A percentile compares a stretch with the other conserved stretches of the same genome.
phyloP scores from a whole-genome alignment of 2,888 invertebrate species.

The Caradrina clavipalpis region DNA sequence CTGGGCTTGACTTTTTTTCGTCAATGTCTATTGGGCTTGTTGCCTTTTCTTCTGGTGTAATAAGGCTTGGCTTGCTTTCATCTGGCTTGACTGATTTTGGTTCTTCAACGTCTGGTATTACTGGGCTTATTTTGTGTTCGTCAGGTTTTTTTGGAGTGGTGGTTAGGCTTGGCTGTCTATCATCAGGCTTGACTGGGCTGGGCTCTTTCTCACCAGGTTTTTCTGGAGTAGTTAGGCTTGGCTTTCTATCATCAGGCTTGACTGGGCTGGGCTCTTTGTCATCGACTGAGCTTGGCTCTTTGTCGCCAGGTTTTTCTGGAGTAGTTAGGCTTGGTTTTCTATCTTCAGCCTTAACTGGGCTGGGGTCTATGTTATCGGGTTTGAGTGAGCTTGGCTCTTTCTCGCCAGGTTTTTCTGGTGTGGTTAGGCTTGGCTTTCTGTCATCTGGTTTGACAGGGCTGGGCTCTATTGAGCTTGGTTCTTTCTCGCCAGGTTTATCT shows the following conservation, averaged over 20 bases:
- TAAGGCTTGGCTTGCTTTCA: slow-evolving; percentile 1
- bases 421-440: not conserved
- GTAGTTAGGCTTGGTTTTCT: slow-evolving; percentile 20
- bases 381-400: not conserved
- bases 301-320: slow-evolving; percentile 16
- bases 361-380: not conserved
- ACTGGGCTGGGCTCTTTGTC: slow-evolving; percentile 29
- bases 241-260: not conserved
- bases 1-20: slow-evolving; percentile 2
- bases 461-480: slow-evolving; percentile 10
- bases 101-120: not conserved
- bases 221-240: too few relatives aligned
- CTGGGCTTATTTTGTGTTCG: slow-evolving; percentile 16
- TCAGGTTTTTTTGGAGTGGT: not conserved
- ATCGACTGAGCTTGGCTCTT: not conserved
- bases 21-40: not conserved
- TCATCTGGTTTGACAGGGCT: not conserved
- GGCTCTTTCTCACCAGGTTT: slow-evolving; percentile 9
- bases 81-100: slow-evolving; percentile 2
- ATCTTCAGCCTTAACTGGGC: not conserved
- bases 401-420: not conserved
- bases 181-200: slow-evolving; percentile 18
- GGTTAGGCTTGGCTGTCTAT: not conserved
- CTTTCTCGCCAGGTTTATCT: slow-evolving; percentile 27
- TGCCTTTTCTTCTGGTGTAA: not conserved